phyloP scores from a whole-genome alignment of 2,113 vertebrate genomes.

The Myrmecobius fasciatus region DNA sequence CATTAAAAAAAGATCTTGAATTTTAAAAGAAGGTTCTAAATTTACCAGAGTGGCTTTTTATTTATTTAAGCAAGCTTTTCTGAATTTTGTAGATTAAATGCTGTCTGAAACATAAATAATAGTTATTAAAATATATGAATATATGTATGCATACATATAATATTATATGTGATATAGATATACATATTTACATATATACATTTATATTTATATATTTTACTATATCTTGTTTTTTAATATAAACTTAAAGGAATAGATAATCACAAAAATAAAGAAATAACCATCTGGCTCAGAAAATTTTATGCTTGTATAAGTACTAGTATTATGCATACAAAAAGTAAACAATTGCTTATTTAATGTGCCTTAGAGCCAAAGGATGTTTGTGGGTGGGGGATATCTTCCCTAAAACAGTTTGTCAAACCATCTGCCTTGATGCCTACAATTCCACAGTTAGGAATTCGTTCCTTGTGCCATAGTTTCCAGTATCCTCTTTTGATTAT shows the following conservation, averaged over 20 bases:
- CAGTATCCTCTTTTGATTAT: neutral
- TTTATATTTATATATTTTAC: neutral
- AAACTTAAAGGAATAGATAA: neutral
- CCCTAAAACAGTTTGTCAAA: neutral
- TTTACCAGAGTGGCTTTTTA: neutral
- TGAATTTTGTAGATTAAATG: neutral
- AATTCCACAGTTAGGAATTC: neutral
- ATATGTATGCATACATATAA: no score
- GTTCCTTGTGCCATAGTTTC: neutral
- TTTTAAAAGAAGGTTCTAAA: neutral
- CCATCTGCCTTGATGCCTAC: neutral
- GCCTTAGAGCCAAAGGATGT: neutral
- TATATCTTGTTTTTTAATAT: neutral
- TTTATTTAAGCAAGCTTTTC: neutral
- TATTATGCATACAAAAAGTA: neutral
- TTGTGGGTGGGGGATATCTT: neutral
- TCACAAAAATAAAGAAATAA: conserved; percentile 13
- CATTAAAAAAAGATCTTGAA: neutral
- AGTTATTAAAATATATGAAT: neutral
- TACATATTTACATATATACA: no score
- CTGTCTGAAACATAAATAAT: neutral
- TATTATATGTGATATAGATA: no score
- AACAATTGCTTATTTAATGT: neutral
- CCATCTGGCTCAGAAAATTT: neutral
- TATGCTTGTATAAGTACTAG: neutral